phyloP scores from a whole-genome alignment of 2,888 invertebrate genomes.

The Cryptocephalus primarius region DNA sequence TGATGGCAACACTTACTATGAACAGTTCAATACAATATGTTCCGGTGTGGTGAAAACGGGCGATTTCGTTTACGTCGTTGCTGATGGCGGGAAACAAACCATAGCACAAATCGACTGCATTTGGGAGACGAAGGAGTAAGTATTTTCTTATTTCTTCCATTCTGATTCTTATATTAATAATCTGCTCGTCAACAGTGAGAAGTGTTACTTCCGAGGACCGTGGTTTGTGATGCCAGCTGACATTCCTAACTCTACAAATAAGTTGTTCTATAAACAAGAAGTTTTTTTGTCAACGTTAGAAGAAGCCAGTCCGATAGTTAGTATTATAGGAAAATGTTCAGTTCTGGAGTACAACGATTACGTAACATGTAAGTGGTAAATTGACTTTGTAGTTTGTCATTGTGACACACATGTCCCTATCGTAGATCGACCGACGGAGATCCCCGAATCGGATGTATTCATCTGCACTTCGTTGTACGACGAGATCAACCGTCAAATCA shows the following conservation, averaged over 20 bases:
- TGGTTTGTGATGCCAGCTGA: conserved; percentile 86
- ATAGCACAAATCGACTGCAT: conserved; percentile 90
- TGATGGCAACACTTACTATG: conserved; percentile 77
- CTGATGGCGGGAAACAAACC: conserved; percentile 80
- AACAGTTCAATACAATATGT: conserved; percentile 81
- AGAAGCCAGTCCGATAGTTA: conserved; percentile 82
- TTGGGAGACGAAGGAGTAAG: conserved; percentile 85
- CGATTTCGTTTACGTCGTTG: conserved; percentile 91
- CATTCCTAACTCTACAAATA: conserved; percentile 64
- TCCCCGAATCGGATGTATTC: conserved; percentile 82
- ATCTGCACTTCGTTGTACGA: conserved; percentile 89
- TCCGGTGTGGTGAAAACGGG: conserved; percentile 79
- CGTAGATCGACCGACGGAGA: conserved; percentile 84
- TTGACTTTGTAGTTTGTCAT: too few species aligned
- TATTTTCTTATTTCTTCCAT: conserved; percentile 20
- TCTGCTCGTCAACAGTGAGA: conserved; percentile 52
- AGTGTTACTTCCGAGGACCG: conserved; percentile 87
- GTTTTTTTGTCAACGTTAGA: conserved; percentile 83
- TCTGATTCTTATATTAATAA: neutral
- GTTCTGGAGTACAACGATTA: conserved; percentile 87
- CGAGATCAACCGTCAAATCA: conserved; percentile 70
- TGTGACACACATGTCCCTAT: neutral
- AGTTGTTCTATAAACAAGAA: conserved; percentile 88
- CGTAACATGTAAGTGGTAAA: conserved; percentile 58
- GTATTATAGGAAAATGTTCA: conserved; percentile 83